Conservation (phyloP, 1,140 invertebrate species). For the Holotrichia oblita region DNA sequence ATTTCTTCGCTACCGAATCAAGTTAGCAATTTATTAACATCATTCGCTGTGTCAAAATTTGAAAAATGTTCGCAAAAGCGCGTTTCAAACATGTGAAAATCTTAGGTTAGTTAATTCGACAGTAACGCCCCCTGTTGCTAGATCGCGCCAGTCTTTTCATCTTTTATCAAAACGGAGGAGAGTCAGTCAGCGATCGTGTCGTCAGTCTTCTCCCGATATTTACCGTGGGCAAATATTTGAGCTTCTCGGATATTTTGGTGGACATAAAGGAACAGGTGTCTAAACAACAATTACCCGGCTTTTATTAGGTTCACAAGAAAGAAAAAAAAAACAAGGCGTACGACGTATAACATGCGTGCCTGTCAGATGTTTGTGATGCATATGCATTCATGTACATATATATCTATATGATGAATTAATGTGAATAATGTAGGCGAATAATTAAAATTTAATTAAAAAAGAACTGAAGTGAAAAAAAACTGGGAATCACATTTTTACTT, state of each 20-base stretch:
- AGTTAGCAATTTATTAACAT: no score
- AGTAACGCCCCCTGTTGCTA: constrained; percentile 2
- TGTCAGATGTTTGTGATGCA: background rate
- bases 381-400: background rate
- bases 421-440: background rate
- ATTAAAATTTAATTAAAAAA: background rate
- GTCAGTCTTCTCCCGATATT: background rate
- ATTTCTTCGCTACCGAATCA: no score
- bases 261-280: constrained; percentile 25
- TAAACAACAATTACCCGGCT: constrained; percentile 29
- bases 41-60: no score
- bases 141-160: background rate
- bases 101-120: background rate
- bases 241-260: constrained; percentile 32
- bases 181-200: background rate
- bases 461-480: no score
- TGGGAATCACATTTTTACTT: no score
- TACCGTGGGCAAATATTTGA: constrained; percentile 22
- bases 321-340: background rate
- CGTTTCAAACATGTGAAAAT: no score
- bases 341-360: background rate
- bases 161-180: background rate
- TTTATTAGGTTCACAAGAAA: constrained; percentile 21
- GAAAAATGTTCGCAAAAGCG: no score
- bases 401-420: background rate